A percentile compares a stretch with the other conserved stretches of the same genome.
Evolutionary conservation across 2,888 invertebrate species (phyloP).

Genomic region (Caradrina clavipalpis): DNA sequence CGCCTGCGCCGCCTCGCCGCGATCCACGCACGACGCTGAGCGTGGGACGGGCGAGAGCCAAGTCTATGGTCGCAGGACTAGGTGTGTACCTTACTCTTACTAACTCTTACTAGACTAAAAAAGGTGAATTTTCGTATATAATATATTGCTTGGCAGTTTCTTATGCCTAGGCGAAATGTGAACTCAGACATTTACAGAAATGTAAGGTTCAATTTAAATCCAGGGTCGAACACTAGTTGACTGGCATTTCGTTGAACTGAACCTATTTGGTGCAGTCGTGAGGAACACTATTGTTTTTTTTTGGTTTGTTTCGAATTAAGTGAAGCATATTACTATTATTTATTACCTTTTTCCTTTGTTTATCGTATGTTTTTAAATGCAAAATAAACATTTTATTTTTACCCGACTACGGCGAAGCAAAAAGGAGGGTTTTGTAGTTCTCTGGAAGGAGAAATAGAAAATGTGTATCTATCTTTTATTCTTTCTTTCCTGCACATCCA

Average conservation of each 20-base stretch:
- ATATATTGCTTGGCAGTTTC: not conserved
- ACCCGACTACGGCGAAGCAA: too few species aligned
- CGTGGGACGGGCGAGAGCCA: constrained; percentile 97
- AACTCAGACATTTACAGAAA: not conserved
- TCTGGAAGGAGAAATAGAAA: too few species aligned
- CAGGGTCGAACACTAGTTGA: too few species aligned
- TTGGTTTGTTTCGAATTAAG: too few species aligned
- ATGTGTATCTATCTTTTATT: not conserved
- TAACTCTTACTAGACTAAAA: too few species aligned
- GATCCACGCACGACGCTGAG: constrained; percentile 98
- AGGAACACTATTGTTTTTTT: too few species aligned
- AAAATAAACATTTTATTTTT: too few species aligned
- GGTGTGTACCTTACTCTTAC: constrained; percentile 84
- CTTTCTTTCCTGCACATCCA: not conserved
- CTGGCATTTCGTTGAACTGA: not conserved
- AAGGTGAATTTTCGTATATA: not conserved
- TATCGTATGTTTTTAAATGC: too few species aligned
- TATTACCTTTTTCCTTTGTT: too few species aligned
- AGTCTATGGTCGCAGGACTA: constrained; percentile 97
- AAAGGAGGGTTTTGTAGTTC: too few species aligned
- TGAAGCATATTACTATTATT: too few species aligned
- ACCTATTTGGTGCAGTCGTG: not conserved
- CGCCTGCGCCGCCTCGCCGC: constrained; percentile 97
- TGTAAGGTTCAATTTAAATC: too few species aligned
- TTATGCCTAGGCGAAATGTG: not conserved